Evolutionary conservation across 2,113 vertebrate genomes (phyloP).

Genomic region (Glaucomys volans): DNA sequence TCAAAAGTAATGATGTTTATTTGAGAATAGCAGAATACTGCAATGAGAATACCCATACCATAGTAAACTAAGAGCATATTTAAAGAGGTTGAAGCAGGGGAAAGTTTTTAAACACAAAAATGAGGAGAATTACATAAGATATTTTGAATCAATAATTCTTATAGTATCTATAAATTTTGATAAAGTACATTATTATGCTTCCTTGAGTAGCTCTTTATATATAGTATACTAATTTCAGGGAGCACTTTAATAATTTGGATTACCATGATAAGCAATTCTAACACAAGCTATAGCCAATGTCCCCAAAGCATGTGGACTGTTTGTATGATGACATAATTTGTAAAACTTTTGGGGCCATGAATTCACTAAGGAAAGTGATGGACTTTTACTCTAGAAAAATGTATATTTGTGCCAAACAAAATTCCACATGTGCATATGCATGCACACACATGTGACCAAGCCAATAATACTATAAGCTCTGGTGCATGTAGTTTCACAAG

Average conservation of each 20-base stretch:
- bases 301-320: neutral
- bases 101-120: no score
- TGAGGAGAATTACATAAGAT: no score
- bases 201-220: neutral
- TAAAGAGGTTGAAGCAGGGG: no score
- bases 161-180: slow-evolving; percentile 8
- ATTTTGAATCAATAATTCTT: no score
- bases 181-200: neutral
- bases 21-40: no score
- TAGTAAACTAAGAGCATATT: no score
- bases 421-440: neutral
- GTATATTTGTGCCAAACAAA: neutral
- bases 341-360: neutral
- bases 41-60: no score
- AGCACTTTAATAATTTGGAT: neutral
- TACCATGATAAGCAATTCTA: neutral
- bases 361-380: neutral
- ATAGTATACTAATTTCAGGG: neutral
- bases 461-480: neutral
- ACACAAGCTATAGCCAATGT: neutral
- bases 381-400: neutral
- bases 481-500: neutral
- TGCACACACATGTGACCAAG: neutral
- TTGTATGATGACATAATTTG: neutral
- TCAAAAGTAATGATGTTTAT: no score